phyloP scores from a whole-genome alignment of 2,797 vertebrate genomes.

The Apodemus agrarius region DNA sequence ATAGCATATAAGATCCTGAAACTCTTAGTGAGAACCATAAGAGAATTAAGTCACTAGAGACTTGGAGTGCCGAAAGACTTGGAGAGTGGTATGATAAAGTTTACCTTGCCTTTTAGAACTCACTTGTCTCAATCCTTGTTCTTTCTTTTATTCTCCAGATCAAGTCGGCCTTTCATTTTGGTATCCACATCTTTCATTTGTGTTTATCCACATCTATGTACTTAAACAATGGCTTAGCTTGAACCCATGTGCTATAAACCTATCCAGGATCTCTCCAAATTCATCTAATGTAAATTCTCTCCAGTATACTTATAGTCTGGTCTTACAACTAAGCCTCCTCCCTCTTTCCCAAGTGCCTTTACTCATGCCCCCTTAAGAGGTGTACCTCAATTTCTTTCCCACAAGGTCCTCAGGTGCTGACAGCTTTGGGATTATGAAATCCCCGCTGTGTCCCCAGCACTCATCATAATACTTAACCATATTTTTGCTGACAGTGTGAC shows the following conservation, averaged over 20 bases:
- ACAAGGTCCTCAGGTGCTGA: neutral
- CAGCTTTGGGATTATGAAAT: neutral
- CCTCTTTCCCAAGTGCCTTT: neutral
- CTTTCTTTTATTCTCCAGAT: neutral
- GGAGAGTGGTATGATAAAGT: neutral
- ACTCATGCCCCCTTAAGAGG: neutral
- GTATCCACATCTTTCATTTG: too few species aligned
- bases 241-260: neutral
- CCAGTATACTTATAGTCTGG: neutral
- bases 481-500: neutral
- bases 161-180: neutral
- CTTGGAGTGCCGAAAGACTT: too few species aligned
- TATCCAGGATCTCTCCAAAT: neutral
- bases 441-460: neutral
- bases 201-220: neutral
- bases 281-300: neutral
- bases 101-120: neutral
- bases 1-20: neutral
- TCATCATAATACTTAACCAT: neutral
- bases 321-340: neutral
- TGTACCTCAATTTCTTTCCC: neutral
- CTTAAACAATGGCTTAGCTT: neutral
- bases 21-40: neutral
- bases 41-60: neutral
- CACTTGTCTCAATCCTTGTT: neutral